Percentiles rank a stretch among this genome's conserved stretches.
These are phyloP conservation scores for Sitophilus oryzae DNA, from an alignment of 1,140 invertebrate genomes.

Conservation along the genomic window DNA sequence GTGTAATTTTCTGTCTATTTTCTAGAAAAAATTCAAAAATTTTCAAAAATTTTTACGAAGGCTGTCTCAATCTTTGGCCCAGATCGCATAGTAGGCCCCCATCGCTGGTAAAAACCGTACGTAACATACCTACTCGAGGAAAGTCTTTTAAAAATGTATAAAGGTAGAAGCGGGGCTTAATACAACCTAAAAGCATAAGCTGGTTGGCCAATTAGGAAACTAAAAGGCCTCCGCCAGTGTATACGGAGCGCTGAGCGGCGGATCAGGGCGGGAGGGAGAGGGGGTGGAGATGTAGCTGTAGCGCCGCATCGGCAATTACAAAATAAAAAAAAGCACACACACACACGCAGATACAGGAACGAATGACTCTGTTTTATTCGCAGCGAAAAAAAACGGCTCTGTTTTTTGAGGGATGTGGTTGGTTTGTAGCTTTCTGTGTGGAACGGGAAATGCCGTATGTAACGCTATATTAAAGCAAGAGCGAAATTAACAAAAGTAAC, in stretches of 20 bases:
- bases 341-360: not conserved
- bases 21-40: no score
- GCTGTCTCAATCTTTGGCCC: no score
- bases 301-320: not conserved
- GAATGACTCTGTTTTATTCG: no score
- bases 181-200: slow-evolving; percentile 42
- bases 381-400: no score
- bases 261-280: slow-evolving; percentile 15
- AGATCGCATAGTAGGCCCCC: slow-evolving; percentile 14
- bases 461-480: no score
- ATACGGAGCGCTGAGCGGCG: no score
- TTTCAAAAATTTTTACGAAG: no score
- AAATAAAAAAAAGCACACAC: not conserved
- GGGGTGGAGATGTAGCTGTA: not conserved
- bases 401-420: no score
- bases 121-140: slow-evolving; percentile 9
- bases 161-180: slow-evolving; percentile 40
- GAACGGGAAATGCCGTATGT: no score
- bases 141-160: slow-evolving; percentile 43
- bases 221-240: slow-evolving; percentile 41
- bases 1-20: no score
- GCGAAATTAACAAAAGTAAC: no score
- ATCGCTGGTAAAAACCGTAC: slow-evolving; percentile 5
- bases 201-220: slow-evolving; percentile 40
- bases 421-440: no score